phyloP scores from a whole-genome alignment of 2,113 vertebrate genomes.

The Chunga burmeisteri region DNA sequence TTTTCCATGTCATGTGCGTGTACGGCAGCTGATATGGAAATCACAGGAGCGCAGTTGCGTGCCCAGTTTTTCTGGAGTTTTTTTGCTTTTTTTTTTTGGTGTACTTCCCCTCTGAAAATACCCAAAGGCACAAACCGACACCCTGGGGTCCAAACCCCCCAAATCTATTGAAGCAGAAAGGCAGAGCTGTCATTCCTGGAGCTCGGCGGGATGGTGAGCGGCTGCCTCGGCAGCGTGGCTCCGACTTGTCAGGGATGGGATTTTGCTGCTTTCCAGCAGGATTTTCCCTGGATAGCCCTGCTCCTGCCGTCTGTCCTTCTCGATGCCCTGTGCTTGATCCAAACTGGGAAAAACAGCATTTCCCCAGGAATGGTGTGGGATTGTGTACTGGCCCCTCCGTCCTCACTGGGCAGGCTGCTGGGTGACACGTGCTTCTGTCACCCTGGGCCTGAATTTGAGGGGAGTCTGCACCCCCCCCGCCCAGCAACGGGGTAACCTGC shows the following conservation, averaged over 20 bases:
- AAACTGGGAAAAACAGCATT: not conserved
- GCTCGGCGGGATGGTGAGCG: not conserved
- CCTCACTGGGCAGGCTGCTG: not conserved
- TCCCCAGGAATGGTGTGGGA: fast-evolving
- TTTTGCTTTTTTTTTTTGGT: not conserved
- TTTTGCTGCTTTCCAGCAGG: not conserved
- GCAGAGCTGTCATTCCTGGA: not conserved
- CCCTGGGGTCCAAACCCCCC: not conserved
- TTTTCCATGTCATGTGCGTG: not conserved
- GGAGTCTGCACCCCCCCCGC: not conserved
- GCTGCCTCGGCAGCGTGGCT: not conserved
- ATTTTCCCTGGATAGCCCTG: not conserved
- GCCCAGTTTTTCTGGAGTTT: not conserved
- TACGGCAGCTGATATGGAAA: constrained; percentile 36
- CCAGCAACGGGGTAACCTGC: not conserved
- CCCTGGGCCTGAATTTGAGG: not conserved
- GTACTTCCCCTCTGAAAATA: not conserved
- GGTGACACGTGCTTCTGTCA: not conserved
- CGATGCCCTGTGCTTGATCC: not conserved
- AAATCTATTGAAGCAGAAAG: not conserved
- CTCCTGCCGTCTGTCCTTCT: fast-evolving
- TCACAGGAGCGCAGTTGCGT: not conserved
- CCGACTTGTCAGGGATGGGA: not conserved
- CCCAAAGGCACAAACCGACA: not conserved
- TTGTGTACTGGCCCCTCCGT: not conserved